Conservation (phyloP, 2,797 vertebrate species). For the Lithobates pipiens region DNA sequence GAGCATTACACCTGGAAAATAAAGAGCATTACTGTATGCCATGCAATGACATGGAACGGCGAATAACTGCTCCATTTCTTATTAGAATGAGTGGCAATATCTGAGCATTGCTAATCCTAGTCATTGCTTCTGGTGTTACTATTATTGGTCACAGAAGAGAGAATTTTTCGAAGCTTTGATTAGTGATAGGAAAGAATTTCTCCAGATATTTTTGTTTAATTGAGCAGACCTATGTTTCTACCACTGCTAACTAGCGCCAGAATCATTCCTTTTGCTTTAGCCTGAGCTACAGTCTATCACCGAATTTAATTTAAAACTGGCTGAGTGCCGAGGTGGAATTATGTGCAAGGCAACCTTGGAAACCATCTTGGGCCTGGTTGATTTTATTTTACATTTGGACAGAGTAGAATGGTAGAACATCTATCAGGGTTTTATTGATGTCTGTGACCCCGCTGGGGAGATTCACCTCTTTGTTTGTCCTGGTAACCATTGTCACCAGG, state of each 20-base stretch:
- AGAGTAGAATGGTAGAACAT: no score
- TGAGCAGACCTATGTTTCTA: not conserved
- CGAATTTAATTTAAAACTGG: not conserved
- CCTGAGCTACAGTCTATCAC: not conserved
- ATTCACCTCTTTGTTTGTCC: no score
- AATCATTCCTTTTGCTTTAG: not conserved
- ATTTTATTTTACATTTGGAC: not conserved
- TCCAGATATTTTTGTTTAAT: slow-evolving; percentile 2
- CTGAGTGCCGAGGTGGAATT: not conserved
- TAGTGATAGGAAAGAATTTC: slow-evolving; percentile 9
- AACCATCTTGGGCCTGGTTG: not conserved
- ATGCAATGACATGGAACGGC: not conserved
- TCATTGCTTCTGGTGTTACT: slow-evolving; percentile 28
- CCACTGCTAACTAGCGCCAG: not conserved
- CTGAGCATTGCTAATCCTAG: slow-evolving; percentile 1
- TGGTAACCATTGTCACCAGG: no score
- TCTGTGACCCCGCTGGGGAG: no score
- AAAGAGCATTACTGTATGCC: not conserved
- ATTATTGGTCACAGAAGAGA: slow-evolving; percentile 8
- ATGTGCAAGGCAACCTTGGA: not conserved
- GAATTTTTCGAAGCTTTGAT: not conserved
- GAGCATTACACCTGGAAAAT: not conserved
- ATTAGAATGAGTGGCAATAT: not conserved
- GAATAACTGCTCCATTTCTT: not conserved
- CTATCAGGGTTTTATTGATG: no score